Percentiles rank a stretch among this genome's conserved stretches.
Conservation (phyloP, 2,113 vertebrate genomes). For the Zosterops lateralis region DNA sequence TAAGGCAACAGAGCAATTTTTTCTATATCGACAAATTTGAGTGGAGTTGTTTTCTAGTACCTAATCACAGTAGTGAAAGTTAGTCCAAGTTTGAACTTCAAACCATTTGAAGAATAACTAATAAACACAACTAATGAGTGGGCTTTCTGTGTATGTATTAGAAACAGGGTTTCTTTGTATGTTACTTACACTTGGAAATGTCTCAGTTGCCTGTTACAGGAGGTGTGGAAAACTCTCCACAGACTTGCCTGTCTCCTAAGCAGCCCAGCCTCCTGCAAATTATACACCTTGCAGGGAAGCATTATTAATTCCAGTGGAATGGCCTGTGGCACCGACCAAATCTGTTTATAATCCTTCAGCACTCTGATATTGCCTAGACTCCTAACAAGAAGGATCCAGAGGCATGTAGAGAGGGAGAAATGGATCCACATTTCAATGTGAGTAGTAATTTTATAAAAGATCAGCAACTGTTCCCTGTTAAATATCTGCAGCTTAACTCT, state of each 20-base stretch:
- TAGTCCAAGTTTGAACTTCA: neutral
- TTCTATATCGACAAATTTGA: neutral
- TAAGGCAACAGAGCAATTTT: neutral
- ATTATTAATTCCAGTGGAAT: slow-evolving; percentile 62
- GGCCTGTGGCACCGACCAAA: slow-evolving; percentile 33
- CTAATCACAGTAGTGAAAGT: neutral
- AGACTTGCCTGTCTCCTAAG: neutral
- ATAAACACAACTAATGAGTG: neutral
- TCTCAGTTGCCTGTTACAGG: neutral
- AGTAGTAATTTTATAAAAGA: neutral
- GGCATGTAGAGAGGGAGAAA: neutral
- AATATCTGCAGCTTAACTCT: neutral
- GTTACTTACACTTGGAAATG: neutral
- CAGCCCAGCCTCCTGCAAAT: neutral
- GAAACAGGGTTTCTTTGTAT: slow-evolving; percentile 14
- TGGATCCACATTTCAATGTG: neutral
- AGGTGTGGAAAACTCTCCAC: slow-evolving; percentile 25
- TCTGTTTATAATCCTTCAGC: slow-evolving; percentile 63
- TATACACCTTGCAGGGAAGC: slow-evolving; percentile 19
- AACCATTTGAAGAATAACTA: neutral
- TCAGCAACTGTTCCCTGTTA: neutral
- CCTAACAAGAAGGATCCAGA: slow-evolving; percentile 8
- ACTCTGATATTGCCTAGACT: neutral
- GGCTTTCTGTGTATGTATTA: neutral
- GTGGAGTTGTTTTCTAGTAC: neutral